Evolutionary conservation across 2,113 vertebrate genomes (phyloP), one percentile per base, ranked within the genome.

Genomic region (Orycteropus afer): DNA sequence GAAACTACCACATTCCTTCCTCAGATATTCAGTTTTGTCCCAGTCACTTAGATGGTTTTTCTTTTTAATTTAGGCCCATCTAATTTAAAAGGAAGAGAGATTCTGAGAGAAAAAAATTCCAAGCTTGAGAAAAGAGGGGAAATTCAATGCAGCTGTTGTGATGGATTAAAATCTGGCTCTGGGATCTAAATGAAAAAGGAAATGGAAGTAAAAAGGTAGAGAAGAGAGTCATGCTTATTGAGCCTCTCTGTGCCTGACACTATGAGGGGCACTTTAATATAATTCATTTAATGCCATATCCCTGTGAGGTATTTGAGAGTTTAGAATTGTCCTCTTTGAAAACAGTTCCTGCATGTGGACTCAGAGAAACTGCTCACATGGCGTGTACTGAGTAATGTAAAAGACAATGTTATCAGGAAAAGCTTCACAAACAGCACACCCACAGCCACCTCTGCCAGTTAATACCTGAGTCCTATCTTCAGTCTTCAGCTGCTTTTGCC

Each of bases 281-380:
- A 71, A 95, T 59, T 85, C 84, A 77, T 22, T 83, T 47, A 42
- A 63, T 82, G 40, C 86, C 53, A 90, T 20, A 94, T 29, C 23
- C 53, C 81, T 87, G 25, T 25, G 86, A 90, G 42, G 20, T 32
- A 57, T 32, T 74, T 76, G 76, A 86, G n/a, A 37, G 8, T 34
- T 79, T 17, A 49, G 22, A 32, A 57, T 14, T 29, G 53, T 55
- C 83, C 25, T 40, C 32, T 88, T 86, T 89, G 59, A 89, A 89
- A 67, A 73, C 71, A 76, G 71, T 71, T 76, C 71, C 67, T 59
- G 23, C 18, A 32, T 42, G 37, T 59, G 55, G 14, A 32, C 7
- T n/a, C 61, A 61, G 63, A 92, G 69, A 81, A 69, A 90, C 67
- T 11, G 76, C 73, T 59, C 40, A 20, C 42, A 8, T 29, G 40